A percentile compares a stretch with the other conserved stretches of the same genome.
These are phyloP conservation scores for Aplodontia rufa DNA, from an alignment of 2,113 vertebrate species.

Conservation along the genomic window DNA sequence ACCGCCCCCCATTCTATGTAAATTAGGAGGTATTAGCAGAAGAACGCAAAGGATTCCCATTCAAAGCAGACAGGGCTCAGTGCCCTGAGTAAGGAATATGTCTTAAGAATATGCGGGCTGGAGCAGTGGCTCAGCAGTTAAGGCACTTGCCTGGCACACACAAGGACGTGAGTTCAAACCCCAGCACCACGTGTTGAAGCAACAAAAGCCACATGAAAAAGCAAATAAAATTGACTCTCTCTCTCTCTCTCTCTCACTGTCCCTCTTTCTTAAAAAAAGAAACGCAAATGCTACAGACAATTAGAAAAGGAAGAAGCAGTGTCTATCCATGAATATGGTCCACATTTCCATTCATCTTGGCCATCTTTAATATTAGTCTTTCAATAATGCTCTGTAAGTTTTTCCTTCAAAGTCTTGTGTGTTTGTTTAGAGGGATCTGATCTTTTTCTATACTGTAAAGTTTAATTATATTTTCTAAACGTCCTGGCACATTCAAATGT, in stretches of 20 bases:
- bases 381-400: neutral
- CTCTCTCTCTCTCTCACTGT: too few relatives aligned
- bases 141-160: too few relatives aligned
- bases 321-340: neutral
- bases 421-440: neutral
- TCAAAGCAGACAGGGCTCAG: neutral
- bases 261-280: neutral
- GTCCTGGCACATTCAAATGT: neutral
- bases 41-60: neutral
- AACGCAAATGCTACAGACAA: neutral
- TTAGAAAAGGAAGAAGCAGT: neutral
- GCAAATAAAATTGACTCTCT: too few relatives aligned
- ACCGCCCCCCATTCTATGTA: neutral
- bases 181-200: too few relatives aligned
- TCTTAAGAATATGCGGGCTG: too few relatives aligned
- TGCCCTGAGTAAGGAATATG: neutral
- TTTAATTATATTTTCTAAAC: neutral
- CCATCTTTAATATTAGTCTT: neutral
- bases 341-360: neutral
- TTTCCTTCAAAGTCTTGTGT: neutral
- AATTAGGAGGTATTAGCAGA: neutral
- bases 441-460: neutral
- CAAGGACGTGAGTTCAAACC: too few relatives aligned
- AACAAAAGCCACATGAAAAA: too few relatives aligned
- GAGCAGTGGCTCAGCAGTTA: too few relatives aligned